phyloP scores from a whole-genome alignment of 2,888 invertebrate genomes.

The Pelosia muscerda region DNA sequence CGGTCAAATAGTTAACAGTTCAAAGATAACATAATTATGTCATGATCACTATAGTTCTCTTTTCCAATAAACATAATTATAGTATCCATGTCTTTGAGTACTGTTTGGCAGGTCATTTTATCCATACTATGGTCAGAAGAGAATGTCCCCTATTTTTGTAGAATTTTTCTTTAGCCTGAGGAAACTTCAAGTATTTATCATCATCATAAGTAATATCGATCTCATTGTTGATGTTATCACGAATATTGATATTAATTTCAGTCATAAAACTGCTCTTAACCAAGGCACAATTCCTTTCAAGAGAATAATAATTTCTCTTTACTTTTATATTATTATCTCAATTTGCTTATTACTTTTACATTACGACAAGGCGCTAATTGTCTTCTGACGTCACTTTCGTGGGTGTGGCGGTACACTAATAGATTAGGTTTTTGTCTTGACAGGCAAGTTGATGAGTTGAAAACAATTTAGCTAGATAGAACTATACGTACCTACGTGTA shows the following conservation, averaged over 20 bases:
- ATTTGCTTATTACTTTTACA: not conserved
- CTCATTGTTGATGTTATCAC: not conserved
- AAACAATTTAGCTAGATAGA: not conserved
- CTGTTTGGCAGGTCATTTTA: no score
- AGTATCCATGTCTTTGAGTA: no score
- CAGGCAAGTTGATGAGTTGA: constrained; percentile 2
- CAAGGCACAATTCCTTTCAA: not conserved
- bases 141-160: no score
- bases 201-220: no score
- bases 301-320: not conserved
- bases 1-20: no score
- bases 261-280: not conserved
- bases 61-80: no score
- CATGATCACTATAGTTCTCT: no score
- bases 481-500: not conserved
- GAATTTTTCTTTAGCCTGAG: no score
- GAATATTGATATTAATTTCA: not conserved
- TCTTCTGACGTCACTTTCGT: not conserved
- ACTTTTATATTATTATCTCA: not conserved
- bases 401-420: constrained; percentile 7
- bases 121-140: not conserved
- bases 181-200: no score
- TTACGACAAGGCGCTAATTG: constrained; percentile 7
- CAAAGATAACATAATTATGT: no score
- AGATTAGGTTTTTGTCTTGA: constrained; percentile 18